phyloP scores from a whole-genome alignment of 2,113 vertebrate genomes.

The Brienomyrus longianalis region DNA sequence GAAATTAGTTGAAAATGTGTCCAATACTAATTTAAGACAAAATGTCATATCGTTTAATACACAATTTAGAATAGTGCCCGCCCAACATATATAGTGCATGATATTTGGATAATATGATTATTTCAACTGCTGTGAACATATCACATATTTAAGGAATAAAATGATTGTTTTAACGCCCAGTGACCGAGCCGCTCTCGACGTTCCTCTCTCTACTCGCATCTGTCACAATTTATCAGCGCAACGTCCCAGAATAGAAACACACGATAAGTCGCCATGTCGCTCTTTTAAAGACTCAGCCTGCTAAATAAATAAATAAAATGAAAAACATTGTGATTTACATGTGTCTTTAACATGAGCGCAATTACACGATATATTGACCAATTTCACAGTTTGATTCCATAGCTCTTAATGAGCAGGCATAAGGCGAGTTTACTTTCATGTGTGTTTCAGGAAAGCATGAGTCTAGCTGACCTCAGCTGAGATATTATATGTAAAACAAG shows the following conservation, averaged over 20 bases:
- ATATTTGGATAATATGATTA: background rate
- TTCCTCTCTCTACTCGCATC: conserved; percentile 74
- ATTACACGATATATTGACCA: background rate
- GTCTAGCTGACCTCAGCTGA: background rate
- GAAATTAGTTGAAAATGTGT: background rate
- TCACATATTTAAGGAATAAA: background rate
- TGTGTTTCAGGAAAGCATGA: background rate
- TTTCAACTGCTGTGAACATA: background rate
- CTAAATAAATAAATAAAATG: background rate
- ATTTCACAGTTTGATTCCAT: background rate
- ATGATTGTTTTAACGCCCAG: background rate
- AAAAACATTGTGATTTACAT: no score
- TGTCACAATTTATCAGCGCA: conserved; percentile 80
- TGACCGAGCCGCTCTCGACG: conserved; percentile 54
- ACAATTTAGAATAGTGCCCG: background rate
- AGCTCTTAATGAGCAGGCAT: background rate
- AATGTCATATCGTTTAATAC: background rate
- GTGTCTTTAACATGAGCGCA: background rate
- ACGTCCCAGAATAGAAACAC: conserved; percentile 83
- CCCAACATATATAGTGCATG: background rate
- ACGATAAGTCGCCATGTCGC: conserved; percentile 54
- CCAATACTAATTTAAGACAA: background rate
- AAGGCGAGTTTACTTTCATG: background rate
- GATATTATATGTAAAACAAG: background rate
- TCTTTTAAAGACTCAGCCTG: conserved; percentile 85